These are phyloP conservation scores for Digitonthophagus gazella DNA, from an alignment of 2,888 invertebrate genomes.

Conservation along the genomic window DNA sequence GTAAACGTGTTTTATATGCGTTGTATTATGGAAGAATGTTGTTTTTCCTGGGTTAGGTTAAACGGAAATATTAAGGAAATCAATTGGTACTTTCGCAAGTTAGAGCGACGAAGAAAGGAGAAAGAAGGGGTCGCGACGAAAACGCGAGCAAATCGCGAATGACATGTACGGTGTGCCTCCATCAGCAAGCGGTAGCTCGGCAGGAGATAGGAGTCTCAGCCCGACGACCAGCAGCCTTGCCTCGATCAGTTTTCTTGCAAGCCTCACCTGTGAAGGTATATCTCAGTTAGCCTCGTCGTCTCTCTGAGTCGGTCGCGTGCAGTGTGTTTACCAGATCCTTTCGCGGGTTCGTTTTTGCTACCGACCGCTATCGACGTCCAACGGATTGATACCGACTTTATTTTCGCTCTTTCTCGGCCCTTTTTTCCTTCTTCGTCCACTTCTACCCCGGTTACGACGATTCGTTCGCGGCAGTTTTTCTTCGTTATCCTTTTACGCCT, in stretches of 20 bases:
- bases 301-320: conserved; percentile 30
- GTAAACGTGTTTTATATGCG: too few species aligned
- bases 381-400: not conserved
- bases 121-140: conserved; percentile 25
- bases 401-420: not conserved
- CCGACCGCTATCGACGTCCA: not conserved
- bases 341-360: conserved; percentile 14
- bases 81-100: not conserved
- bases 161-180: conserved; percentile 40
- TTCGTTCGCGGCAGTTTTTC: not conserved
- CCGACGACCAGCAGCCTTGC: conserved; percentile 34
- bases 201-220: conserved; percentile 36
- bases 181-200: conserved; percentile 43
- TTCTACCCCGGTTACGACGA: not conserved
- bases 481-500: not conserved
- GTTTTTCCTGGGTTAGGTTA: too few species aligned
- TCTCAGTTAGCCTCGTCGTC: conserved; percentile 26
- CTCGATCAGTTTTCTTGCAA: conserved; percentile 44
- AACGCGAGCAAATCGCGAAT: conserved; percentile 36
- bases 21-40: too few species aligned
- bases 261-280: conserved; percentile 42
- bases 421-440: not conserved
- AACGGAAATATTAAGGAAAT: not conserved
- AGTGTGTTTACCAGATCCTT: conserved; percentile 28
- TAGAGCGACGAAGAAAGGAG: conserved; percentile 17